Percentiles rank a stretch among this genome's conserved stretches.
phyloP scores from a whole-genome alignment of 1,140 invertebrate species.

The Metopolophium dirhodum region DNA sequence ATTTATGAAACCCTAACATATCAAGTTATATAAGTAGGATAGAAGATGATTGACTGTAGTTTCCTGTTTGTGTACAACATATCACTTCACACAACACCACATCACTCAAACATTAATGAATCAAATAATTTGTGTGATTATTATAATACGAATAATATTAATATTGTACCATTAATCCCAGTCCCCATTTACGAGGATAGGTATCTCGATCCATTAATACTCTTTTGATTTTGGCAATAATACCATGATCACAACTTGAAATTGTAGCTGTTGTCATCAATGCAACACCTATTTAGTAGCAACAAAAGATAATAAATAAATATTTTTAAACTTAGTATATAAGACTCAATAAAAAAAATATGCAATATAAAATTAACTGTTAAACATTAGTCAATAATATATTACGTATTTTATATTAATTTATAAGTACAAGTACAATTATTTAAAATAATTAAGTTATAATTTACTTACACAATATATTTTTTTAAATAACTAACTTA shows the following conservation, averaged over 20 bases:
- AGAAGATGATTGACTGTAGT: no score
- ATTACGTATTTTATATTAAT: neutral
- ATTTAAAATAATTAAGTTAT: neutral
- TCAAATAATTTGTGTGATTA: neutral
- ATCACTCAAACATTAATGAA: neutral
- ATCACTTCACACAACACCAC: neutral
- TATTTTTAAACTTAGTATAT: neutral
- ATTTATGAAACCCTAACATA: neutral
- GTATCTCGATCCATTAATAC: slow-evolving; percentile 99
- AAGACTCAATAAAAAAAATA: neutral
- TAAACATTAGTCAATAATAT: neutral
- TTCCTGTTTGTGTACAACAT: no score
- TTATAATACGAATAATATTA: no score
- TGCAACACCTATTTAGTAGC: slow-evolving; percentile 76
- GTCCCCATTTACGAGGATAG: slow-evolving; percentile 97
- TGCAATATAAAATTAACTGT: neutral
- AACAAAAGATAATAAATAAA: neutral
- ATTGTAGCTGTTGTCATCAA: slow-evolving; percentile 99
- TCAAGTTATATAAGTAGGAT: neutral
- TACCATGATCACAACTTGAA: slow-evolving; percentile 95
- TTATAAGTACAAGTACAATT: neutral
- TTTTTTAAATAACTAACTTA: neutral
- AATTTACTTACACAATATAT: neutral
- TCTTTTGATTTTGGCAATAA: slow-evolving; percentile 97
- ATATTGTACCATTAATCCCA: slow-evolving; percentile 86